phyloP scores from a whole-genome alignment of 1,140 invertebrate species.

The Tetragonula clypearis region DNA sequence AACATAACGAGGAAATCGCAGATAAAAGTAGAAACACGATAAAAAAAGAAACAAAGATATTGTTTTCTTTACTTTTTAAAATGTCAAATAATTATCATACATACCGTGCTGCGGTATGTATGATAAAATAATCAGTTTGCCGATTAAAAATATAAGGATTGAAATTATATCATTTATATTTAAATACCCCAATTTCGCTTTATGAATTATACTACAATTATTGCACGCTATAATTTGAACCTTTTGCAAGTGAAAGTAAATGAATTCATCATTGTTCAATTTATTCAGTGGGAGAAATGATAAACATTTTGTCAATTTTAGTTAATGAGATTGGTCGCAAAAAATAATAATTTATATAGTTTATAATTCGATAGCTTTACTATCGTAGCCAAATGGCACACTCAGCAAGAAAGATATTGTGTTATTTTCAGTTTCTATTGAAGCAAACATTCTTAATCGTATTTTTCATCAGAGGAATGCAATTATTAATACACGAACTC shows the following conservation, averaged over 20 bases:
- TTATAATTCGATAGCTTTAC: background rate
- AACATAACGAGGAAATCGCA: background rate
- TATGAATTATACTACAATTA: background rate
- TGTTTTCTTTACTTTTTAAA: constrained; percentile 11
- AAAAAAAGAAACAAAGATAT: constrained; percentile 19
- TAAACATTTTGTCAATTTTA: background rate
- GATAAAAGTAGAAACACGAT: constrained; percentile 33
- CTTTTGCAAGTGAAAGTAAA: background rate
- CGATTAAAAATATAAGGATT: constrained; percentile 6
- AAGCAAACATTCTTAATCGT: background rate
- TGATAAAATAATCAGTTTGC: constrained; percentile 38
- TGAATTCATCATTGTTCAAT: background rate
- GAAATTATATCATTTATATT: background rate
- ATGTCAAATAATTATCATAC: constrained; percentile 10
- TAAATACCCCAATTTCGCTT: background rate
- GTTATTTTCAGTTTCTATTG: background rate
- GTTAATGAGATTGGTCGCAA: background rate
- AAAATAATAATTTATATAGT: background rate
- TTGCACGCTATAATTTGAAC: background rate
- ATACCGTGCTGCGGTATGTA: background rate
- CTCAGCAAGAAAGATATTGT: background rate
- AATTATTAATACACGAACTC: no score
- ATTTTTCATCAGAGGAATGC: background rate
- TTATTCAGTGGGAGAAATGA: constrained; percentile 43
- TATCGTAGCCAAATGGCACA: background rate